Evolutionary conservation across 2,113 vertebrate genomes (phyloP), one percentile per base, ranked within the genome.

Genomic region (Amblyornis subalaris): DNA sequence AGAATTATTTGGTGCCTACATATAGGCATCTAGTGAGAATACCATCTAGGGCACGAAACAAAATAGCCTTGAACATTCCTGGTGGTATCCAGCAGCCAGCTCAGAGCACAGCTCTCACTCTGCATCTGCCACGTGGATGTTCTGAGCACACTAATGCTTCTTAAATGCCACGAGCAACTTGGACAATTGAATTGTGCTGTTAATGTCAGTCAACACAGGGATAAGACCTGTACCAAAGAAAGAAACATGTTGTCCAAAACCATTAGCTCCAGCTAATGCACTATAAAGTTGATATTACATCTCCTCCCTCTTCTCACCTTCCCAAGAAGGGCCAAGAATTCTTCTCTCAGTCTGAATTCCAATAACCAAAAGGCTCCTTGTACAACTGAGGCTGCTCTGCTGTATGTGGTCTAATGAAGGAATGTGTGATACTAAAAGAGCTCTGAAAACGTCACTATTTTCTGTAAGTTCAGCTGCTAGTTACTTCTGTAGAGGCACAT

Each of bases 111-210:
- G 85, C 35, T 83, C 62, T 75, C 2, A 0, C 25, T 44, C 45
- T 36, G 14, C 44, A 50, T 77, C 58, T 80, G 67, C 79, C 42
- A 33, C 0, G 0, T 2, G 3, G 58, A 45, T 19, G 76, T 86
- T 83, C 72, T 54, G 54, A 86, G 47, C 55, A 40, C 3, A 3
- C 6, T 74, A 66, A 92, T 54, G 60, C 76, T 90, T 61, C 75
- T 69, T 33, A 90, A 95, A 92, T 82, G 69, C 86, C 86, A 94
- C 55, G 10, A 74, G 72, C 47, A 75, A n/a, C 71, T 78, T 75
- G 50, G 76, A 77, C 76, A 80, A 84, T 21, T 12, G 33, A 93
- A 54, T 44, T 69, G 78, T 64, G 40, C 61, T 64, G 64, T 29
- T 70, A 54, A 45, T n/a, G 61, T 86, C 79, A 85, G 36, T 73